Conservation (phyloP, 2,113 vertebrate genomes). For the Antigone vipio region DNA sequence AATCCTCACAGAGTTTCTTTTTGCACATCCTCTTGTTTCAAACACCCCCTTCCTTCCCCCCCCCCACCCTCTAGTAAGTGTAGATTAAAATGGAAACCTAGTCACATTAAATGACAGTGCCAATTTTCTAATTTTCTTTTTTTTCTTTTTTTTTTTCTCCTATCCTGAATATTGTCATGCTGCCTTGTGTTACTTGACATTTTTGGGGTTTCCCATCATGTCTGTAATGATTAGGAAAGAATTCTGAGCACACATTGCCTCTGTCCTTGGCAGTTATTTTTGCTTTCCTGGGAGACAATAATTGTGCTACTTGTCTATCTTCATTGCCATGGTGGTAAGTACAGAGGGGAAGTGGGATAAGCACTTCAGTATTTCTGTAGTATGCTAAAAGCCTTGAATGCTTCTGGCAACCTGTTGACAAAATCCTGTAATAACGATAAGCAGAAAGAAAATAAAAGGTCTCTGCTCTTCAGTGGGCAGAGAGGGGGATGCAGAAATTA, state of each 20-base stretch:
- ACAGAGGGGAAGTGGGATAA: neutral
- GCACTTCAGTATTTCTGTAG: neutral
- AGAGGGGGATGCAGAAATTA: neutral
- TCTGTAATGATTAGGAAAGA: conserved; percentile 11
- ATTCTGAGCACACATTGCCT: neutral
- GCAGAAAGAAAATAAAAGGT: neutral
- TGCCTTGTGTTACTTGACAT: conserved; percentile 26
- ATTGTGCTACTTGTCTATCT: conserved; percentile 1
- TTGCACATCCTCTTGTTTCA: neutral
- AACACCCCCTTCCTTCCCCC: neutral
- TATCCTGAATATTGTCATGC: neutral
- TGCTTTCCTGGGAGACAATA: conserved; percentile 8
- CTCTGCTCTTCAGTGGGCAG: neutral
- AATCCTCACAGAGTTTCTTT: neutral
- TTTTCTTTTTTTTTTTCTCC: no score
- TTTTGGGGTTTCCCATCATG: conserved; percentile 2
- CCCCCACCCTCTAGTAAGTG: neutral
- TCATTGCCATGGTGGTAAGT: neutral
- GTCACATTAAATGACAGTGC: neutral
- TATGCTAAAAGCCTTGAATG: neutral
- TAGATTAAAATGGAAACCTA: neutral
- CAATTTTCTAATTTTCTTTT: neutral
- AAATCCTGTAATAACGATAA: neutral
- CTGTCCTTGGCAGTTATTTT: conserved; percentile 50
- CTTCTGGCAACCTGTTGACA: conserved; percentile 29